Base-by-base conservation (phyloP, 2,797 vertebrate genomes). In the Lepus townsendii region DNA sequence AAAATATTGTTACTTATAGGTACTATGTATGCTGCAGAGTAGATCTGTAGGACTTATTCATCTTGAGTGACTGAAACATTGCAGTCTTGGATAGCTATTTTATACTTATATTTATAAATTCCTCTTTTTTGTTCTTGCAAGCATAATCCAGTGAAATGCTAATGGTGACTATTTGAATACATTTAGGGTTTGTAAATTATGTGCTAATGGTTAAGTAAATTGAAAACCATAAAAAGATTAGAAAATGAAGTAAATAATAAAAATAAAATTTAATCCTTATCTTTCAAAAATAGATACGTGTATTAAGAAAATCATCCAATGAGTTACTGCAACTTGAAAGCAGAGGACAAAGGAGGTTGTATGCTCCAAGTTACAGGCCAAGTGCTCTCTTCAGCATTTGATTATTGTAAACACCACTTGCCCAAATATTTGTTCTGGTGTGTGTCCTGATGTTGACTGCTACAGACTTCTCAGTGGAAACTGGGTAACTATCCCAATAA, bases 231-330 rank as follows among this genome's bases (percentile, higher is more conserved):
- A 62, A 52, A 52, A 92, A 82, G 26, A 73, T 86, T 65, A 27
- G 5, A 27, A 26, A 84, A 42, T 72, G 5, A 68, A 90, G 68
- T 24, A 87, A 24, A 79, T 57, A 9, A 32, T 54, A 60, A 87
- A 84, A 83, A 54, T 20, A 57, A 69, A 88, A 30, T 54, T 17
- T 54, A 88, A 52, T 79, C n/a, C 20, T 5, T 26, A 77, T 62
- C 16, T 88, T 83, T 85, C 27, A 63, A 91, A 96, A 83, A 83
- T 38, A 32, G 30, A 52, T 63, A 4, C 11, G 19, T 78, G 86
- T 77, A 84, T 86, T 86, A 83, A 69, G 50, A 92, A 93, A 88
- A 76, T 26, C 76, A 78, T 32, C n/a, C 30, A 73, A 1, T 69
- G 35, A 24, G 7, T 85, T 77, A 63, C 38, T 65, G 16, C 65